Evolutionary conservation across 1,140 invertebrate genomes (phyloP), one percentile per base, ranked within the genome.

Genomic region (Neelides sp.): DNA sequence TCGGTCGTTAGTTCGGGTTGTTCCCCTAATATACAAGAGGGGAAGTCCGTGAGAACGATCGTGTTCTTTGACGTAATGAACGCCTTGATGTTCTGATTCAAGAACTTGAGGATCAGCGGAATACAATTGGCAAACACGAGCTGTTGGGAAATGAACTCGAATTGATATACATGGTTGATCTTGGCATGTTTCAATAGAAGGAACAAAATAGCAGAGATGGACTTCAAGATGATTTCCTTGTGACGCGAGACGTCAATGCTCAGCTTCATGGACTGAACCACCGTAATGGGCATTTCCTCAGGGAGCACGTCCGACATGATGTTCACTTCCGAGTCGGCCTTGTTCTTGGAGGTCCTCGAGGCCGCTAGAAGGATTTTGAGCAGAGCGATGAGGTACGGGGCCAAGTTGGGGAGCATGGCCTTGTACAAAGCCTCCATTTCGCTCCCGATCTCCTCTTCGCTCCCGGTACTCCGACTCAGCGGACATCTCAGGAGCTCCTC

Each of bases 121-220:
- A 99, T 96, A 66, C 95, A 98, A 69, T 99, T 99, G 48, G 95
- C 94, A 75, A 98, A 97, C 12, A 98, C 93, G 44, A 98, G 73
- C 72, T 98, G 94, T 68, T 98, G 94, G 2, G 90, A 92, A 80
- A 98, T 93, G 65, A 95, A 98, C 71, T 99, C 96, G 74, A 98
- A 99, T 70, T 98, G 90, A 69, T 98, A 98, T 12, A 98, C 76
- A 68, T 99, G 95, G 72, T 97, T 98, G n/a, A 98, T 73, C 73
- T 98, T 98, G 59, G 98, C 93, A 71, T 98, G 94, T 69, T 99
- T 99, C 37, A 98, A 70, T 30, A 98, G 73, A 8, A 98, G 69
- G 41, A 98, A 68, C 36, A 98, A 72, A 52, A 97, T 89, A 3
- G 85, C 91, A 32, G 93, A 96, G 1, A 98, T 87, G 10, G 93